phyloP scores from a whole-genome alignment of 2,888 invertebrate species.

The Limnephilus rhombicus region DNA sequence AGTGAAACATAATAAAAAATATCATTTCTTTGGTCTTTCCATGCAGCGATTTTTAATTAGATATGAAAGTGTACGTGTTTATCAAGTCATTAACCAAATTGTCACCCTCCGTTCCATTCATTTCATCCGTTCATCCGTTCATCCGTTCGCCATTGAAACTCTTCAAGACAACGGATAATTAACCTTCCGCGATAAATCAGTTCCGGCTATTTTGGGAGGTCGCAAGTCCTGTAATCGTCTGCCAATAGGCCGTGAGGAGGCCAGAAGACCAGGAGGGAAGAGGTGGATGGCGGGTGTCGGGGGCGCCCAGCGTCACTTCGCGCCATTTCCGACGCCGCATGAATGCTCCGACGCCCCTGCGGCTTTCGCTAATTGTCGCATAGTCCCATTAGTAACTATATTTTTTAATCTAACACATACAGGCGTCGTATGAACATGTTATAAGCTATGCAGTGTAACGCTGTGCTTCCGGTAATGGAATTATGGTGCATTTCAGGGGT shows the following conservation, averaged over 20 bases:
- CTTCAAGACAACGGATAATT: constrained; percentile 40
- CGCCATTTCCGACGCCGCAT: constrained; percentile 57
- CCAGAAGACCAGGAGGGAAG: neutral
- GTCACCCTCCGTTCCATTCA: constrained; percentile 39
- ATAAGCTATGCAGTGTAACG: neutral
- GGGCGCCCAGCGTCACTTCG: constrained; percentile 43
- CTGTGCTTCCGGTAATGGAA: neutral
- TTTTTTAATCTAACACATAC: constrained; percentile 5
- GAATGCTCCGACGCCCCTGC: constrained; percentile 69
- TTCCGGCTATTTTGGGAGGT: constrained; percentile 63
- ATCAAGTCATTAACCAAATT: constrained; percentile 23
- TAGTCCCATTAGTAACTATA: constrained; percentile 38
- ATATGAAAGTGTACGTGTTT: constrained; percentile 2
- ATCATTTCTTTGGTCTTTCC: neutral
- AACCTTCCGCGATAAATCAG: constrained; percentile 61
- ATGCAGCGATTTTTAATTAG: neutral
- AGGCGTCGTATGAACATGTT: neutral
- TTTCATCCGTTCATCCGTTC: constrained; percentile 22
- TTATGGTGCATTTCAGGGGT: neutral
- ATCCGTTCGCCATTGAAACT: constrained; percentile 21
- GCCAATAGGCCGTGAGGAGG: constrained; percentile 55
- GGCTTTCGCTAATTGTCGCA: constrained; percentile 55
- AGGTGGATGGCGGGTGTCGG: neutral
- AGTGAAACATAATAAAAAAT: neutral
- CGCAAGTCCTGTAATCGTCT: constrained; percentile 59